These are phyloP conservation scores for Agrypnus murinus DNA, from an alignment of 2,888 invertebrate genomes.

Conservation along the genomic window DNA sequence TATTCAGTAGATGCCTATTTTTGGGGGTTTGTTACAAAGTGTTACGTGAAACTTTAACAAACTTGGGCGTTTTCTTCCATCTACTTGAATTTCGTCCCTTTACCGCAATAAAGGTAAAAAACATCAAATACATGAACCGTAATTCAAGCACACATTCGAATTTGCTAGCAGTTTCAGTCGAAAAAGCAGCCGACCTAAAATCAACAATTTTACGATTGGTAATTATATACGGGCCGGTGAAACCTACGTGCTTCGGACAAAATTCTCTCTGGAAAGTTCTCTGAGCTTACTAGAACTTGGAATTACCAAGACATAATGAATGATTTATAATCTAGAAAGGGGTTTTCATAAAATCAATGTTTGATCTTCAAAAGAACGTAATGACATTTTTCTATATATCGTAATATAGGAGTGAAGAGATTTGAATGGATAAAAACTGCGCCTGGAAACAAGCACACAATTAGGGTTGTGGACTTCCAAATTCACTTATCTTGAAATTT, in stretches of 20 bases:
- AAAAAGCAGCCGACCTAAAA: background rate
- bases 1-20: conserved; percentile 25
- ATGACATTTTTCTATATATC: conserved; percentile 9
- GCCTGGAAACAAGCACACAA: background rate
- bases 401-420: background rate
- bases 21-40: conserved; percentile 27
- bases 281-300: background rate
- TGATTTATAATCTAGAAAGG: background rate
- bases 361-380: conserved; percentile 9
- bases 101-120: background rate
- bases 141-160: background rate
- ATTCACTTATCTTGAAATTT: no score
- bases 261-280: background rate
- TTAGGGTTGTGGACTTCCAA: background rate
- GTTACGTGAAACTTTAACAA: conserved; percentile 28
- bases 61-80: background rate
- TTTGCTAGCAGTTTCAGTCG: no score
- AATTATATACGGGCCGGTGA: background rate
- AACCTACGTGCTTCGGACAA: background rate
- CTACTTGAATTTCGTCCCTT: conserved; percentile 4
- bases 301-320: conserved; percentile 1
- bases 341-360: conserved; percentile 9
- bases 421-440: conserved; percentile 15
- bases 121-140: background rate
- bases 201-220: conserved; percentile 12